These are phyloP conservation scores for Oreochromis mossambicus DNA, from an alignment of 2,797 vertebrate species.

Conservation along the genomic window DNA sequence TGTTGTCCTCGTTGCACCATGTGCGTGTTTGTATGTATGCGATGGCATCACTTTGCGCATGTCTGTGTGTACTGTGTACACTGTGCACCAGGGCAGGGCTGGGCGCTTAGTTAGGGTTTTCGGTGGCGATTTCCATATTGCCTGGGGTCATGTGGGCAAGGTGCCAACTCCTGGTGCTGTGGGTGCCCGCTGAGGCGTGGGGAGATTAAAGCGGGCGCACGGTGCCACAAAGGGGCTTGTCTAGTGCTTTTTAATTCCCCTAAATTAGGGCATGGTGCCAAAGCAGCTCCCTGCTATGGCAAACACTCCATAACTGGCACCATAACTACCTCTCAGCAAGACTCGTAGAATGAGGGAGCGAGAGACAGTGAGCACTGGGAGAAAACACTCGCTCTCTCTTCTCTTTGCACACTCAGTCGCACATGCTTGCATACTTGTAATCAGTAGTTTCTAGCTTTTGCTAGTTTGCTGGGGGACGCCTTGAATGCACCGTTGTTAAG, in stretches of 20 bases:
- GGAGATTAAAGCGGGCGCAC: conserved; percentile 79
- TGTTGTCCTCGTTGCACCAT: conserved; percentile 16
- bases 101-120: conserved; percentile 64
- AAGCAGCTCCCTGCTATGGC: conserved; percentile 70
- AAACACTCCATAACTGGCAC: conserved; percentile 75
- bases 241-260: conserved; percentile 82
- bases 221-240: conserved; percentile 78
- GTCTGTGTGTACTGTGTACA: conserved; percentile 43
- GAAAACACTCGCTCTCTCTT: conserved; percentile 41
- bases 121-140: conserved; percentile 80
- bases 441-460: conserved; percentile 56
- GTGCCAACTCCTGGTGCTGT: conserved; percentile 75
- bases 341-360: conserved; percentile 16
- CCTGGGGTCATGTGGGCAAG: conserved; percentile 77
- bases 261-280: conserved; percentile 79
- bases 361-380: conserved; percentile 35
- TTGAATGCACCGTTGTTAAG: conserved; percentile 34
- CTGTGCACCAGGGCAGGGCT: conserved; percentile 57
- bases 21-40: neutral
- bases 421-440: conserved; percentile 59
- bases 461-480: conserved; percentile 29
- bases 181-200: conserved; percentile 73
- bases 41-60: conserved; percentile 34
- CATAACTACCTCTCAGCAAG: conserved; percentile 65
- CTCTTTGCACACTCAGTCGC: conserved; percentile 45